Evolutionary conservation across 2,113 vertebrate species (phyloP).

Genomic region (Salvelinus sp.): DNA sequence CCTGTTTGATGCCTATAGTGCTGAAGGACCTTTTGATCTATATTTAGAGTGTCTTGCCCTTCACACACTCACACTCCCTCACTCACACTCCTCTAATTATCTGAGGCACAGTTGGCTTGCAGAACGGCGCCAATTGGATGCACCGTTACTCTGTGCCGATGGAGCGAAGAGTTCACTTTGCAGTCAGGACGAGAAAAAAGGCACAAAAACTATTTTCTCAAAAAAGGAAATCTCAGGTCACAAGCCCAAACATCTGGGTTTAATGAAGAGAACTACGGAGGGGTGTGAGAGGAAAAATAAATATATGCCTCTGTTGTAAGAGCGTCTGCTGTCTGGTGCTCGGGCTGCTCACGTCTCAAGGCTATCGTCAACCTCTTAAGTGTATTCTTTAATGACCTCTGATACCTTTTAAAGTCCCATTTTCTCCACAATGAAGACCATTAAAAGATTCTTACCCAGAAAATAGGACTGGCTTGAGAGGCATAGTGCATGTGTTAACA

Average conservation of each 20-base stretch:
- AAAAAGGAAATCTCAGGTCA: slow-evolving; percentile 45
- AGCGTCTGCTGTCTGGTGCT: slow-evolving; percentile 24
- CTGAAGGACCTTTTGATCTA: slow-evolving; percentile 64
- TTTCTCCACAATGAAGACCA: not conserved
- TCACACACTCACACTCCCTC: slow-evolving; percentile 39
- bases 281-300: slow-evolving; percentile 20
- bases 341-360: not conserved
- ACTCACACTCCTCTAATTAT: slow-evolving; percentile 39
- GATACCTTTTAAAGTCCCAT: too few relatives aligned
- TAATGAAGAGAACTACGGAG: not conserved
- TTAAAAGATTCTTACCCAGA: not conserved
- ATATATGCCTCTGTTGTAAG: slow-evolving; percentile 22
- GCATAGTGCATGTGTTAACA: not conserved
- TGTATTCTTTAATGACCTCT: slow-evolving; percentile 8
- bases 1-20: slow-evolving; percentile 50
- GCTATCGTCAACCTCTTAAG: slow-evolving; percentile 19
- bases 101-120: slow-evolving; percentile 26
- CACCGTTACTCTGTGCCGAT: slow-evolving; percentile 31
- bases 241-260: slow-evolving; percentile 58
- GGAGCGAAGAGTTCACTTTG: slow-evolving; percentile 33
- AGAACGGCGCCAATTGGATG: slow-evolving; percentile 30
- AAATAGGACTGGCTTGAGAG: not conserved
- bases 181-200: slow-evolving; percentile 13
- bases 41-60: slow-evolving; percentile 66
- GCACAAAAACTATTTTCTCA: not conserved